phyloP scores from a whole-genome alignment of 2,888 invertebrate genomes.

The Coronaproctus castanopsis region DNA sequence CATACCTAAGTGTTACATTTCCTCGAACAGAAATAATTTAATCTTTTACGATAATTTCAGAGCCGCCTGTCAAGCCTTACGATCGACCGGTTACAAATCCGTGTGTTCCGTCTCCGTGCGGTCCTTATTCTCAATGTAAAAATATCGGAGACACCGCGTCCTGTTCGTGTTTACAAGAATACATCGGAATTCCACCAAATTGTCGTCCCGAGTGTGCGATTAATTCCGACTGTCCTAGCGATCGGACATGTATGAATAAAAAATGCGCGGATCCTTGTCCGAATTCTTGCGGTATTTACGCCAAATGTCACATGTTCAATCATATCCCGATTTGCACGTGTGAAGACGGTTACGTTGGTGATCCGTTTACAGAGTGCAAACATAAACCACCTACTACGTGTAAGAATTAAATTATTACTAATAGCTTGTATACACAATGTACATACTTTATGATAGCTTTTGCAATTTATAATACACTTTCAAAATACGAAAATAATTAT shows the following conservation, averaged over 20 bases:
- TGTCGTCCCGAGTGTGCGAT: constrained; percentile 62
- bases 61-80: constrained; percentile 16
- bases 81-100: constrained; percentile 23
- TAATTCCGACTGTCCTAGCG: constrained; percentile 29
- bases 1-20: no score
- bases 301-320: constrained; percentile 28
- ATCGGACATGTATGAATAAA: constrained; percentile 27
- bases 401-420: no score
- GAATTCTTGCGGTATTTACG: constrained; percentile 28
- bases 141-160: constrained; percentile 22
- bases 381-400: constrained; percentile 22
- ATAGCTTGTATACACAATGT: no score
- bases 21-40: no score
- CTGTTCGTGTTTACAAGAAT: constrained; percentile 28
- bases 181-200: constrained; percentile 28
- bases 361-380: constrained; percentile 24
- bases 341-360: constrained; percentile 24
- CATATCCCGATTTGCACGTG: constrained; percentile 31
- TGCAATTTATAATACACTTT: no score
- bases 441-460: no score
- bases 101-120: constrained; percentile 26
- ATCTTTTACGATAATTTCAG: constrained; percentile 5
- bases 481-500: no score
- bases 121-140: constrained; percentile 25
- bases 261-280: constrained; percentile 29